Evolutionary conservation across 2,113 vertebrate genomes (phyloP).

Genomic region (Peucedramus taeniatus): DNA sequence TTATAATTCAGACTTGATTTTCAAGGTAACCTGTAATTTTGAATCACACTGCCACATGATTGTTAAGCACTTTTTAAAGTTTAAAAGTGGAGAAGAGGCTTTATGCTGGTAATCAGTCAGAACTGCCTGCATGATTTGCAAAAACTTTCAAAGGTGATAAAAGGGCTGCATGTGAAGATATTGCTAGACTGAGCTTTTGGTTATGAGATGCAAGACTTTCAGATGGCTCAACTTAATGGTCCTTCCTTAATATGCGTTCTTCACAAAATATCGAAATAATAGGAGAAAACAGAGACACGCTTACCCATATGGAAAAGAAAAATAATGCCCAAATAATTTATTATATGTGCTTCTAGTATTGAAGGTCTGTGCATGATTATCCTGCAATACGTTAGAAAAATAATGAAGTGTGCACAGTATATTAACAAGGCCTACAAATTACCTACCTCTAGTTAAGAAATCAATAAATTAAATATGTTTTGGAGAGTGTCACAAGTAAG

Average conservation of each 20-base stretch:
- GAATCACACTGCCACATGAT: constrained; percentile 62
- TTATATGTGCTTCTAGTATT: constrained; percentile 68
- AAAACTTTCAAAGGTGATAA: constrained; percentile 47
- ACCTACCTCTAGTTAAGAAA: constrained; percentile 50
- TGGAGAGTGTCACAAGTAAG: constrained; percentile 21
- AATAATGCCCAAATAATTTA: constrained; percentile 67
- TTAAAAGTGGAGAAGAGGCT: constrained; percentile 44
- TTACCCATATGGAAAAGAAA: constrained; percentile 64
- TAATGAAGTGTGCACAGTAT: constrained; percentile 32
- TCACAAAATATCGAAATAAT: constrained; percentile 58
- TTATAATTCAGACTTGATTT: constrained; percentile 69
- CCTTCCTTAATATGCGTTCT: constrained; percentile 63
- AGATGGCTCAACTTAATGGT: constrained; percentile 13
- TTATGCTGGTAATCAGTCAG: constrained; percentile 62
- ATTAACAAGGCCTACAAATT: constrained; percentile 54
- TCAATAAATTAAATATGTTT: constrained; percentile 44
- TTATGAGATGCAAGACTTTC: constrained; percentile 45
- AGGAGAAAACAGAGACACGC: constrained; percentile 58
- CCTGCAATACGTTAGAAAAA: constrained; percentile 35
- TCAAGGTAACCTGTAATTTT: constrained; percentile 61
- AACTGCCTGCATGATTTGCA: constrained; percentile 64
- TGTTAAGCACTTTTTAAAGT: constrained; percentile 61
- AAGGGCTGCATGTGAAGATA: constrained; percentile 64
- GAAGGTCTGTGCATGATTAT: constrained; percentile 38
- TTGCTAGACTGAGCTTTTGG: constrained; percentile 35